Evolutionary conservation across 92 coral and sea anemone species (phyloP).

Genomic region (Hydrozoanthus gracilis): DNA sequence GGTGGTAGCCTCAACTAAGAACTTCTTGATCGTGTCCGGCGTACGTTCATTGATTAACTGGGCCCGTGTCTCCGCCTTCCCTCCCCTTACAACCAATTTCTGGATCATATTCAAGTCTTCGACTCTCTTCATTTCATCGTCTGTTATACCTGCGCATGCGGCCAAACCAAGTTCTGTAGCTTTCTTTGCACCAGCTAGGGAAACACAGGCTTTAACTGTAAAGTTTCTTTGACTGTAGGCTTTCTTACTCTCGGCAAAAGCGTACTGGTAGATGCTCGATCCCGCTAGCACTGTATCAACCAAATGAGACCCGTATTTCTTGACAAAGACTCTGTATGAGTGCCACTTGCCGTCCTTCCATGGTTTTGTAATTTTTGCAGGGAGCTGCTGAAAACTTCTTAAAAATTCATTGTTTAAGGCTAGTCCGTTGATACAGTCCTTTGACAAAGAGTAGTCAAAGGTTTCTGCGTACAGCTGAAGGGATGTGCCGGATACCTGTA

Average conservation of each 20-base stretch:
- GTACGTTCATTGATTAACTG: slow-evolving; percentile 12
- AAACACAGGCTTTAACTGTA: slow-evolving; percentile 68
- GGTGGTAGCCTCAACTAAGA: slow-evolving; percentile 27
- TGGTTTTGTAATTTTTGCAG: slow-evolving; percentile 33
- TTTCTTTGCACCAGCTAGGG: slow-evolving; percentile 43
- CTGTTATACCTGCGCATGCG: slow-evolving; percentile 64
- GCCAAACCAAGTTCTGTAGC: slow-evolving; percentile 48
- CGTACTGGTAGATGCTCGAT: slow-evolving; percentile 71
- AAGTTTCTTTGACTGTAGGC: slow-evolving; percentile 52
- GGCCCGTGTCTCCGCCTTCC: slow-evolving; percentile 13
- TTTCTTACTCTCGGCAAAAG: slow-evolving; percentile 43
- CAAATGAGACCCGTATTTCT: slow-evolving; percentile 70
- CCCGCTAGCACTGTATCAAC: slow-evolving; percentile 56
- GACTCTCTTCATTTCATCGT: slow-evolving; percentile 45
- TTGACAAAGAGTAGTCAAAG: slow-evolving; percentile 38
- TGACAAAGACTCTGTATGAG: slow-evolving; percentile 48
- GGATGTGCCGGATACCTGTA: slow-evolving; percentile 49
- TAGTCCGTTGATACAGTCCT: slow-evolving; percentile 63
- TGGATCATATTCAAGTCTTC: slow-evolving; percentile 35
- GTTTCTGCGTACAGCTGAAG: slow-evolving; percentile 50
- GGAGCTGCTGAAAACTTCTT: slow-evolving; percentile 40
- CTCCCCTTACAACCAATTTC: slow-evolving; percentile 40
- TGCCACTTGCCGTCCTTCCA: slow-evolving; percentile 49
- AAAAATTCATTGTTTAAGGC: slow-evolving; percentile 26
- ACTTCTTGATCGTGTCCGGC: neutral